Evolutionary conservation across 2,888 invertebrate species (phyloP).

Genomic region (Diarsia mendica): DNA sequence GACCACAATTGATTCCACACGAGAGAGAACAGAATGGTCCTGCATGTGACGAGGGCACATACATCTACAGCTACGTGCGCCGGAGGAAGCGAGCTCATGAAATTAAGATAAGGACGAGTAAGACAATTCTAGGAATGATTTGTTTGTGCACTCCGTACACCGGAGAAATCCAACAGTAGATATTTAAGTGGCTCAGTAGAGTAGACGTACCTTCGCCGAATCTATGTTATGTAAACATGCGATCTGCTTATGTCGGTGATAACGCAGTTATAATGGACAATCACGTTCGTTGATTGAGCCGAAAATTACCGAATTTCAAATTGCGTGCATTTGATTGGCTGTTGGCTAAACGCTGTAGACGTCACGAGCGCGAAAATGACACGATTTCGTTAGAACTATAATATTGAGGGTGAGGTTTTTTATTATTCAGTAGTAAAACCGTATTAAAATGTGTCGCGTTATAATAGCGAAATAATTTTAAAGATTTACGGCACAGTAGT

Average conservation of each 20-base stretch:
- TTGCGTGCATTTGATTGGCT: conserved; percentile 62
- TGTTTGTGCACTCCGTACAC: conserved; percentile 55
- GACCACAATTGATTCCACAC: conserved; percentile 86
- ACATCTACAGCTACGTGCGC: conserved; percentile 50
- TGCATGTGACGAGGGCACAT: conserved; percentile 64
- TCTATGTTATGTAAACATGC: conserved; percentile 60
- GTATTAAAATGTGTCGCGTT: conserved; percentile 49
- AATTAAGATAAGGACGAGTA: conserved; percentile 66
- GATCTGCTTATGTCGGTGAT: conserved; percentile 46
- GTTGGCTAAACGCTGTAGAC: conserved; percentile 40
- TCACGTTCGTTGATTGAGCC: conserved; percentile 58
- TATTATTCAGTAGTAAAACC: conserved; percentile 48
- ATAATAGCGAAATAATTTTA: conserved; percentile 60
- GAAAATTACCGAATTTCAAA: conserved; percentile 60
- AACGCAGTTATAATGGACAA: conserved; percentile 54
- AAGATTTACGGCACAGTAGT: conserved; percentile 65
- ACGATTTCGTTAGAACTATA: conserved; percentile 50
- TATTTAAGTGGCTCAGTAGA: conserved; percentile 55
- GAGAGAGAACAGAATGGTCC: conserved; percentile 71
- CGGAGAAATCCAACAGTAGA: conserved; percentile 56
- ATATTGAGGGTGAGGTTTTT: conserved; percentile 50
- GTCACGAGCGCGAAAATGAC: conserved; percentile 55
- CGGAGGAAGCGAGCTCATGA: conserved; percentile 64
- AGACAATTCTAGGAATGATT: conserved; percentile 65
- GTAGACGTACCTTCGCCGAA: conserved; percentile 27